phyloP scores from a whole-genome alignment of 2,113 vertebrate species.

The Peromyscus maniculatus region DNA sequence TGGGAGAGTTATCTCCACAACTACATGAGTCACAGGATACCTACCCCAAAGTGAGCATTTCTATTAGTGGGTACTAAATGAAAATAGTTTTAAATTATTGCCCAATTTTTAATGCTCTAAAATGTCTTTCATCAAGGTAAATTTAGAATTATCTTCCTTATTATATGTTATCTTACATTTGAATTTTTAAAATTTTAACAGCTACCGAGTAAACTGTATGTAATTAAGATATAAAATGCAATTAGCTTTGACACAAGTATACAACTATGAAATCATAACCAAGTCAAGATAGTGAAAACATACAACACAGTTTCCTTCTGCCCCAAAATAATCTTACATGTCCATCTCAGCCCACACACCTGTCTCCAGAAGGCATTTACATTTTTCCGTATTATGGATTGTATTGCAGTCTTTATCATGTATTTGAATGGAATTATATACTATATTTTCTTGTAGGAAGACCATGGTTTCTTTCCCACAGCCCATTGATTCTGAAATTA shows the following conservation, averaged over 20 bases:
- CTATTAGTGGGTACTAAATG: not conserved
- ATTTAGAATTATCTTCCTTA: constrained; percentile 37
- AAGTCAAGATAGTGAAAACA: constrained; percentile 1
- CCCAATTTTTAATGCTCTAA: constrained; percentile 18
- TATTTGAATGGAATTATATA: not conserved
- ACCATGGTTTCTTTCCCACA: not conserved
- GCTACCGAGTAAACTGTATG: not conserved
- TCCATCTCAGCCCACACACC: not conserved
- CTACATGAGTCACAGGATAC: not conserved
- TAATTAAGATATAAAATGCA: constrained; percentile 20
- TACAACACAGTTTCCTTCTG: constrained; percentile 2
- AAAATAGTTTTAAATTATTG: not conserved
- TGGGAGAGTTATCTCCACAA: not conserved
- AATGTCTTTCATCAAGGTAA: not conserved
- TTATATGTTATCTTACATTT: not conserved
- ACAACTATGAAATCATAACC: not conserved
- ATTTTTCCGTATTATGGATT: not conserved
- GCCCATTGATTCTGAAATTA: not conserved
- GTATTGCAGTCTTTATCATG: not conserved
- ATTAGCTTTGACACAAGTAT: not conserved
- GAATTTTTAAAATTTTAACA: constrained; percentile 29
- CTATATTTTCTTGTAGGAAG: not conserved
- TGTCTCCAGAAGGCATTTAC: not conserved
- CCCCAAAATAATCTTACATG: not conserved
- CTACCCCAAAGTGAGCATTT: not conserved